phyloP scores from a whole-genome alignment of 2,888 invertebrate species.

The Melanophora roralis region DNA sequence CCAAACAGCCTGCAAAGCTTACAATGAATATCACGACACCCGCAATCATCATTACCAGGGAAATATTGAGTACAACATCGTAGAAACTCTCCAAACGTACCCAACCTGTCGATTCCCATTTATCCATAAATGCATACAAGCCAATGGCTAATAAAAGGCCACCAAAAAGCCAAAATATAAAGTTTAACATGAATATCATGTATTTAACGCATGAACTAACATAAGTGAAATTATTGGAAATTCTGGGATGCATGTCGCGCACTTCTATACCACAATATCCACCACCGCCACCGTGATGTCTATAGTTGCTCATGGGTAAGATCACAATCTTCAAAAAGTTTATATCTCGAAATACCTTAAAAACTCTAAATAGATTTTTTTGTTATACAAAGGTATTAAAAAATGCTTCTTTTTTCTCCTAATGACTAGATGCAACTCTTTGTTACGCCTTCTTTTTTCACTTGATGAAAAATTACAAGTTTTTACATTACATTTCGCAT shows the following conservation, averaged over 20 bases:
- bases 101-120: slow-evolving; percentile 92
- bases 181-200: slow-evolving; percentile 77
- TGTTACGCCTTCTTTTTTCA: slow-evolving; percentile 57
- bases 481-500: slow-evolving; percentile 5
- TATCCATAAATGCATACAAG: slow-evolving; percentile 93
- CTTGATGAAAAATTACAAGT: neutral
- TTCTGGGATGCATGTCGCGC: slow-evolving; percentile 73
- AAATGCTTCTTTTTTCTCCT: slow-evolving; percentile 2
- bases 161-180: slow-evolving; percentile 87
- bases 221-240: slow-evolving; percentile 76
- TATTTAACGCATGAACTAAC: slow-evolving; percentile 77
- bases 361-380: slow-evolving; percentile 5
- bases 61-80: slow-evolving; percentile 93
- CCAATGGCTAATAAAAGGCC: slow-evolving; percentile 91
- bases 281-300: slow-evolving; percentile 73
- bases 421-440: slow-evolving; percentile 41
- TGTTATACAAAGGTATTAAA: no score
- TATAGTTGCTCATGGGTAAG: slow-evolving; percentile 74
- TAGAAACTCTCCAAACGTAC: slow-evolving; percentile 90
- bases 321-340: neutral
- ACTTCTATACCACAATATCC: slow-evolving; percentile 75
- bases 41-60: slow-evolving; percentile 91
- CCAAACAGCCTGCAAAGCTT: slow-evolving; percentile 95
- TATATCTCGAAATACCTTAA: neutral
- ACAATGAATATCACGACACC: slow-evolving; percentile 95